Evolutionary conservation across 2,888 invertebrate species (phyloP), one percentile per base, ranked within the genome.

Genomic region (Myopa tessellatipennis): DNA sequence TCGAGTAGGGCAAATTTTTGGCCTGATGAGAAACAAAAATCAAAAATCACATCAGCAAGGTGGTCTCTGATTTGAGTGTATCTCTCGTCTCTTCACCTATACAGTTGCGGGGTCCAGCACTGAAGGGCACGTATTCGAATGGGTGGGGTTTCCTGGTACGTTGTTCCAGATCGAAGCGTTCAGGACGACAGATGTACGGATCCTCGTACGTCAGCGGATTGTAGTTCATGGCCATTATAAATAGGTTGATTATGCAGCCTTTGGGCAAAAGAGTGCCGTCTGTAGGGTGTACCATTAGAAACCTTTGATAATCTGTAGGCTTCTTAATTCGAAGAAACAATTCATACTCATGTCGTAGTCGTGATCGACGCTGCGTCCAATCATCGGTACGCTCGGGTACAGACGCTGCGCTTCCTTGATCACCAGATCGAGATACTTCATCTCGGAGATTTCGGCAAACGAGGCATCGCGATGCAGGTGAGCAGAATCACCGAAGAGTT

Each of bases 71-170:
- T n/a, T n/a, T n/a, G 45, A 45, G 10, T 45, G 45, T 26, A 26
- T 45, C 45, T 45, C 10, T 10, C 10, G 10, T 45, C 10, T 4
- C 45, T 78, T 52, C 63, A 75, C 87, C 88, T 78, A 92, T 91
- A 81, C 92, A 92, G 83, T 93, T 93, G 65, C 93, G 90, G 0
- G 92, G 91, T 0, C 93, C 93, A 10, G 93, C 93, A 82, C 93
- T 93, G 78, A 93, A 93, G 0, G 92, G 91, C 2, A 93, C 83
- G 87, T 91, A 93, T 36, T 90, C 90, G 82, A 91, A 92, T 0
- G 91, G 90, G 74, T 90, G 90, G 1, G 85, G 87, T 40, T 85
- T 85, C 50, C 86, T 85, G 4, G 77, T 79, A 5, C 82, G 85
- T n/a, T 88, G 85, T 75, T 88, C 84, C 1, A 82, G 77, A 61